phyloP scores from a whole-genome alignment of 2,888 invertebrate species.

The Lamproptera curius region DNA sequence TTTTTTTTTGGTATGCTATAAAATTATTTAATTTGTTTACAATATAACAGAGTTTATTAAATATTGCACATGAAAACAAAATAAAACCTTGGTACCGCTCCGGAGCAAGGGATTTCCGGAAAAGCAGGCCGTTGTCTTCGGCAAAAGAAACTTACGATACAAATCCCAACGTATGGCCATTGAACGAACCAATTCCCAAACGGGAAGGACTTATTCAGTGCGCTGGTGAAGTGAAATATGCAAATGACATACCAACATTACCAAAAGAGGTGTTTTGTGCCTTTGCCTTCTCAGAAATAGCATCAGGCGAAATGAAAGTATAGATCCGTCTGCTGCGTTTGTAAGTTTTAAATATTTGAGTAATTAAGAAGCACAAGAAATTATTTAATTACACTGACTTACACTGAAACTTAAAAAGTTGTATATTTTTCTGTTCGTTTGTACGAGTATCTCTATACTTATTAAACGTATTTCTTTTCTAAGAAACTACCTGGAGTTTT shows the following conservation, averaged over 20 bases:
- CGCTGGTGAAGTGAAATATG: conserved; percentile 82
- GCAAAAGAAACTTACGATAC: conserved; percentile 81
- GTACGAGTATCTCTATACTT: too few relatives aligned
- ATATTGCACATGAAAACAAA: conserved; percentile 62
- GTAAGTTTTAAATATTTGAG: conserved; percentile 66
- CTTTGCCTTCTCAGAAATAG: conserved; percentile 76
- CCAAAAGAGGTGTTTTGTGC: conserved; percentile 82
- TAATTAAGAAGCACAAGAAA: not conserved
- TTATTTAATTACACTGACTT: not conserved
- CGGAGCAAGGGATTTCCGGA: conserved; percentile 65
- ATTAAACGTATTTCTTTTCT: conserved; percentile 33
- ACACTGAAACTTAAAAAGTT: too few relatives aligned
- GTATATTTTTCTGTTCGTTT: too few relatives aligned
- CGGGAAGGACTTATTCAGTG: conserved; percentile 79
- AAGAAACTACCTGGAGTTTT: conserved; percentile 82
- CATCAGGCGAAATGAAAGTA: conserved; percentile 77
- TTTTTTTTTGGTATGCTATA: too few relatives aligned
- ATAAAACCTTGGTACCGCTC: conserved; percentile 67
- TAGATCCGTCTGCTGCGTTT: conserved; percentile 81
- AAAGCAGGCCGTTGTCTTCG: conserved; percentile 77
- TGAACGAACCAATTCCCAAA: conserved; percentile 82
- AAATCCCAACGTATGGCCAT: conserved; percentile 80
- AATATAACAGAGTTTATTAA: conserved; percentile 65
- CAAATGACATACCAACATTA: conserved; percentile 78
- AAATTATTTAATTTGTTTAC: not conserved